Percentiles rank a stretch among this genome's conserved stretches.
phyloP scores from a whole-genome alignment of 2,888 invertebrate species.

The Habroteleia sp. region DNA sequence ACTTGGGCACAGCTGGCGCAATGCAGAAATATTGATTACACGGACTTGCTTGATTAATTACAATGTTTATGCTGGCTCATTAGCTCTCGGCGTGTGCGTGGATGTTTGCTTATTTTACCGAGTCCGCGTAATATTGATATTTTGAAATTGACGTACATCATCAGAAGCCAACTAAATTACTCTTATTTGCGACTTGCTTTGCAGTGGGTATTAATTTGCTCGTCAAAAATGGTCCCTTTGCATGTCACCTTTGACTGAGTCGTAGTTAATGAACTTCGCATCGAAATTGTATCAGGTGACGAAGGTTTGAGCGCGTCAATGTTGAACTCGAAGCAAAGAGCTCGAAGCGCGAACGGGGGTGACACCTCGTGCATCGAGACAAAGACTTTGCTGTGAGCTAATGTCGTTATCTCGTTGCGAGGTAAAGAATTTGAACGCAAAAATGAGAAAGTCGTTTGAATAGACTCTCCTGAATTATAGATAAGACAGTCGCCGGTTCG shows the following conservation, averaged over 20 bases:
- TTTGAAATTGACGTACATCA: constrained; percentile 16
- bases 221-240: constrained; percentile 10
- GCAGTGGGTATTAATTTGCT: background rate
- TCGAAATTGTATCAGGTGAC: constrained; percentile 33
- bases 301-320: constrained; percentile 10
- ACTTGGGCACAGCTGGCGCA: constrained; percentile 43
- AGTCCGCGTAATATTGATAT: constrained; percentile 35
- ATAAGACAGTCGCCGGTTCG: constrained; percentile 40
- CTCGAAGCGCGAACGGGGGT: background rate
- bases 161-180: constrained; percentile 14
- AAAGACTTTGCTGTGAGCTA: constrained; percentile 17
- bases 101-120: constrained; percentile 42
- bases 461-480: constrained; percentile 15
- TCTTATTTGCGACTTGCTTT: constrained; percentile 4
- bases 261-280: constrained; percentile 22
- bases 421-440: constrained; percentile 1
- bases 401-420: constrained; percentile 20
- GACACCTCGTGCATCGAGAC: background rate
- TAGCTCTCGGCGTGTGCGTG: constrained; percentile 36
- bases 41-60: constrained; percentile 59
- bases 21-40: constrained; percentile 57
- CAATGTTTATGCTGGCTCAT: constrained; percentile 59
- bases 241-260: constrained; percentile 7
- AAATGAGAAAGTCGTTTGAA: constrained; percentile 19
- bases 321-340: constrained; percentile 16